A percentile compares a stretch with the other conserved stretches of the same genome.
These are phyloP conservation scores for Bostrychus sinensis DNA, from an alignment of 2,113 vertebrate species.

Conservation along the genomic window DNA sequence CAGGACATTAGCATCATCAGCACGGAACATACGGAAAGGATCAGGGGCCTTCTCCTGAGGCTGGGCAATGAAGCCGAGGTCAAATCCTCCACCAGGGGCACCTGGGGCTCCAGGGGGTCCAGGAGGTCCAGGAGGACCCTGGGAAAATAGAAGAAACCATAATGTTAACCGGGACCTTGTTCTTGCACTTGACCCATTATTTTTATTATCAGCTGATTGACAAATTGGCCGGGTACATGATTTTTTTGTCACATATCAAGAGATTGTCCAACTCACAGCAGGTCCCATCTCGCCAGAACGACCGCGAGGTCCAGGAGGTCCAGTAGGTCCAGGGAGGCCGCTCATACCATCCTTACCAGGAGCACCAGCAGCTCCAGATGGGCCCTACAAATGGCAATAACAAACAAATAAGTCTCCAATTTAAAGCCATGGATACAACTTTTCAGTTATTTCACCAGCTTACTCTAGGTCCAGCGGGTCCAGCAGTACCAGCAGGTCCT, in stretches of 20 bases:
- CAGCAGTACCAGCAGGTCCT: slow-evolving; percentile 93
- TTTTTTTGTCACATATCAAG: too few species aligned
- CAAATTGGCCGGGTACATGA: too few species aligned
- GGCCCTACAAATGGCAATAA: slow-evolving; percentile 80
- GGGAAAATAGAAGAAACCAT: slow-evolving; percentile 19
- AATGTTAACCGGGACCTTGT: slow-evolving; percentile 1
- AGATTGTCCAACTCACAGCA: slow-evolving; percentile 79
- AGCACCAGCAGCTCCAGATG: slow-evolving; percentile 86
- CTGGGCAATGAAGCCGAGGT: slow-evolving; percentile 94
- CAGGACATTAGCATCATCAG: slow-evolving; percentile 95
- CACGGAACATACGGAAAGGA: slow-evolving; percentile 88
- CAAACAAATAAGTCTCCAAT: not conserved
- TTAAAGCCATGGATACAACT: not conserved
- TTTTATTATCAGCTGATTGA: too few species aligned
- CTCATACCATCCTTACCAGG: slow-evolving; percentile 94
- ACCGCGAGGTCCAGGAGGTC: slow-evolving; percentile 94
- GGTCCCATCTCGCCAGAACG: slow-evolving; percentile 94
- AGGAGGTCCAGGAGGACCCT: slow-evolving; percentile 93
- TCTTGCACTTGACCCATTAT: too few species aligned
- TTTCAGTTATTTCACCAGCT: slow-evolving; percentile 60
- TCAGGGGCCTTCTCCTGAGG: slow-evolving; percentile 94
- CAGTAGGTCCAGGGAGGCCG: slow-evolving; percentile 93
- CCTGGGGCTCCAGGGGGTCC: slow-evolving; percentile 92
- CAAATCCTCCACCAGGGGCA: slow-evolving; percentile 90
- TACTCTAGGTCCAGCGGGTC: slow-evolving; percentile 92